phyloP scores from a whole-genome alignment of 2,113 vertebrate genomes.

The Pteronura brasiliensis region DNA sequence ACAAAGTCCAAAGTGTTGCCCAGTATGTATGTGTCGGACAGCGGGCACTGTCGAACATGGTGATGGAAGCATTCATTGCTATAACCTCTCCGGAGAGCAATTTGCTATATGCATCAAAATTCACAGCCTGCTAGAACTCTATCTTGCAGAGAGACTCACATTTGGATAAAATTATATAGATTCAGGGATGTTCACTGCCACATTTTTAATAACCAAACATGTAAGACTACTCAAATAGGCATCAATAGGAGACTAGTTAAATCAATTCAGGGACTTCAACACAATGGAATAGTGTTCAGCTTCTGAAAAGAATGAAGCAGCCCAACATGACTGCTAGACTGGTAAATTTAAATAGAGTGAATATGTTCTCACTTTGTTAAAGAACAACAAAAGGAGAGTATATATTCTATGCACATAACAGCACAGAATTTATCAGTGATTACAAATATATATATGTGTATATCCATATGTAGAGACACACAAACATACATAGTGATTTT shows the following conservation, averaged over 20 bases:
- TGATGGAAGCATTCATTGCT: not conserved
- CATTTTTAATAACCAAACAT: not conserved
- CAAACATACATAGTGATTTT: not conserved
- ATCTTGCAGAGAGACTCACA: not conserved
- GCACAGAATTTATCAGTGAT: not conserved
- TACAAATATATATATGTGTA: not conserved
- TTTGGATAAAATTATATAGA: not conserved
- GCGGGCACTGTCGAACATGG: not conserved
- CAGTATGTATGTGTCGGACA: not conserved
- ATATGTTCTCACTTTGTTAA: not conserved
- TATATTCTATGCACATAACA: not conserved
- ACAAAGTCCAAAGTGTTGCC: not conserved
- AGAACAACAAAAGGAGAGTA: not conserved
- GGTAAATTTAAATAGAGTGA: not conserved
- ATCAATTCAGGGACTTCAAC: not conserved
- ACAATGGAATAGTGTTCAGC: not conserved
- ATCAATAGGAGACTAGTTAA: not conserved
- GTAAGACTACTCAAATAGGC: not conserved
- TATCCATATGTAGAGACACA: not conserved
- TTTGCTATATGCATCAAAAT: not conserved
- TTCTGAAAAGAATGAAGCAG: not conserved
- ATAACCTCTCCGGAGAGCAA: not conserved
- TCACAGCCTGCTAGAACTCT: not conserved
- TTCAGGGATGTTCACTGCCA: not conserved
- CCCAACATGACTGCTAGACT: not conserved